Evolutionary conservation across 2,888 invertebrate genomes (phyloP).

Genomic region (Tipula vernalis): DNA sequence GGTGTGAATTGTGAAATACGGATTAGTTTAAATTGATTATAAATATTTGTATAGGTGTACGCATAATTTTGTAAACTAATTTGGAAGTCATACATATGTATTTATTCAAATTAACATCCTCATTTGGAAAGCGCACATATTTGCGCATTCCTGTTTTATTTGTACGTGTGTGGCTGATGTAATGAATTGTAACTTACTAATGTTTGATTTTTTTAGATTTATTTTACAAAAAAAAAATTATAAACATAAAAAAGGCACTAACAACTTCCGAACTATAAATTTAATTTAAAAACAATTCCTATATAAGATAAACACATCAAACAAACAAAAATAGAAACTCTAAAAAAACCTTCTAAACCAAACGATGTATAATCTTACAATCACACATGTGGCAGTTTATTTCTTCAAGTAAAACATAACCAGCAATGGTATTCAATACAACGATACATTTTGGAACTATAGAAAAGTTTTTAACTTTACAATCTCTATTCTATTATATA

Average conservation of each 20-base stretch:
- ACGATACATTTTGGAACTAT: background rate
- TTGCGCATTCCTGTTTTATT: background rate
- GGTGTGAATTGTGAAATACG: background rate
- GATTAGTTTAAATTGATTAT: background rate
- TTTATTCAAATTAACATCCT: background rate
- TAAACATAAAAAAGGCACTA: background rate
- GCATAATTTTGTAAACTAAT: background rate
- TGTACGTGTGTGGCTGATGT: background rate
- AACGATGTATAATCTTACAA: background rate
- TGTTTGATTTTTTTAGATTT: background rate
- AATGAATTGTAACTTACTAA: background rate
- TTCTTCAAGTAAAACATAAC: background rate
- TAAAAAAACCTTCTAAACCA: background rate
- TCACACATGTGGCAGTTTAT: background rate
- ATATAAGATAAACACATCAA: background rate
- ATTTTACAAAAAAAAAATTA: background rate
- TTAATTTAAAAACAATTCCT: background rate
- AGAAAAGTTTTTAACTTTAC: background rate
- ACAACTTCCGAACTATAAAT: background rate
- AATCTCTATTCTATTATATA: background rate
- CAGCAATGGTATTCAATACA: background rate
- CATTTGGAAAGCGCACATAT: background rate
- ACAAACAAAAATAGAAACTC: background rate
- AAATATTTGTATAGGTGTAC: background rate
- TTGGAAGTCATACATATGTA: background rate